Conservation (phyloP, 1,140 invertebrate genomes). For the Berghia stephanieae region DNA sequence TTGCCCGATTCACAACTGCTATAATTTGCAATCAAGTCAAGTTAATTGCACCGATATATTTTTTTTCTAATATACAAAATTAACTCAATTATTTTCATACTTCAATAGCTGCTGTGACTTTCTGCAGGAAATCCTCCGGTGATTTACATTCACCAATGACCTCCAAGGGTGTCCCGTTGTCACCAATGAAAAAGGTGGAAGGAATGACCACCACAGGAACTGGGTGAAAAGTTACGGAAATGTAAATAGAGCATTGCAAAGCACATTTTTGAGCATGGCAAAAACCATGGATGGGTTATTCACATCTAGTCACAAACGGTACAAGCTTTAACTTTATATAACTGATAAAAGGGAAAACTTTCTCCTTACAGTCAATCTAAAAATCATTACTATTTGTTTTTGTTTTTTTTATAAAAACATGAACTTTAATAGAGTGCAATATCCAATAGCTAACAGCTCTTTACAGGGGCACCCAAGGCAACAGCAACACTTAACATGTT, state of each 20-base stretch:
- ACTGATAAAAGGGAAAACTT: neutral
- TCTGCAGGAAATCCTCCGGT: constrained; percentile 54
- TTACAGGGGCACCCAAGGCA: no score
- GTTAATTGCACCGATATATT: neutral
- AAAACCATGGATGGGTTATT: no score
- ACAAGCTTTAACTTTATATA: neutral
- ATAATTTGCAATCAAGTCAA: no score
- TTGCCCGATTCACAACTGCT: no score
- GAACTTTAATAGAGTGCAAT: no score
- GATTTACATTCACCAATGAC: constrained; percentile 73
- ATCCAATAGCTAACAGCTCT: no score
- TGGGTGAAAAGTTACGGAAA: constrained; percentile 52
- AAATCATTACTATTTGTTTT: neutral
- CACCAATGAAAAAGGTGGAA: constrained; percentile 85
- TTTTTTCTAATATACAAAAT: neutral
- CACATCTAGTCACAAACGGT: neutral
- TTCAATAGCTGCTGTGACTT: constrained; percentile 62
- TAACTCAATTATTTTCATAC: constrained; percentile 42
- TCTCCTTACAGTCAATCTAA: neutral
- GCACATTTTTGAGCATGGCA: neutral
- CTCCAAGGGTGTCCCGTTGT: constrained; percentile 79
- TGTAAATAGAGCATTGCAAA: neutral
- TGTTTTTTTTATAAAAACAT: neutral
- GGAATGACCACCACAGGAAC: constrained; percentile 85
- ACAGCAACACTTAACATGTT: no score